phyloP scores from a whole-genome alignment of 2,113 vertebrate species.

The Myanophis thanlyinensis region DNA sequence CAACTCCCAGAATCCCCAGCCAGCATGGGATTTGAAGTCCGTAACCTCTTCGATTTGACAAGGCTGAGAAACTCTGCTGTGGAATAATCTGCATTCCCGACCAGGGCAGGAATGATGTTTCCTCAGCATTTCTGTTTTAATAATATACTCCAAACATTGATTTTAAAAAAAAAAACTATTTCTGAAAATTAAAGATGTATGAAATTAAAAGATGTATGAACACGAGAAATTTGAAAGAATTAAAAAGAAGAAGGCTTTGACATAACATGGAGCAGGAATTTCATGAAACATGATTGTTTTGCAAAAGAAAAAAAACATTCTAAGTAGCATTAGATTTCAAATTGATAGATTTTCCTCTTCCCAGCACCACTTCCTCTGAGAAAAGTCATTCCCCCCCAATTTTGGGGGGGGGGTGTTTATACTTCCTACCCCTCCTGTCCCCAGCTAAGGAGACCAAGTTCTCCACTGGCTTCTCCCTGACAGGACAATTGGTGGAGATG shows the following conservation, averaged over 20 bases:
- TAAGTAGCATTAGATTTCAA: not conserved
- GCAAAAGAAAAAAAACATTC: not conserved
- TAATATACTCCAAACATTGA: not conserved
- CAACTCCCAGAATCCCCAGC: not conserved
- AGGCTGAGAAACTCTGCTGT: not conserved
- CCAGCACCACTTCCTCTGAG: not conserved
- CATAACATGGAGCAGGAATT: not conserved
- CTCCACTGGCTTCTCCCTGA: not conserved
- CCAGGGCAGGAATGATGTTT: not conserved
- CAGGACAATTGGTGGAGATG: not conserved
- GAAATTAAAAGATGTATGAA: not conserved
- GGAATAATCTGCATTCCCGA: not conserved
- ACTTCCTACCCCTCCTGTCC: fast-evolving
- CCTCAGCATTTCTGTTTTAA: not conserved
- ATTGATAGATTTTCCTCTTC: too few relatives aligned
- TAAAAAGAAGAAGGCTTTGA: not conserved
- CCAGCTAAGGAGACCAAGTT: not conserved
- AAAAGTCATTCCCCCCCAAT: not conserved
- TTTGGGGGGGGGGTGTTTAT: not conserved
- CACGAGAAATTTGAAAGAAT: constrained; percentile 38
- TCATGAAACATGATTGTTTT: not conserved
- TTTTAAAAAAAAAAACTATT: not conserved
- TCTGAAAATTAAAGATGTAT: not conserved
- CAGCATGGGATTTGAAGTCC: not conserved
- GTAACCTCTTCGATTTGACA: not conserved